These are phyloP conservation scores for Micrastur ruficollis DNA, from an alignment of 2,797 vertebrate genomes.

Conservation along the genomic window DNA sequence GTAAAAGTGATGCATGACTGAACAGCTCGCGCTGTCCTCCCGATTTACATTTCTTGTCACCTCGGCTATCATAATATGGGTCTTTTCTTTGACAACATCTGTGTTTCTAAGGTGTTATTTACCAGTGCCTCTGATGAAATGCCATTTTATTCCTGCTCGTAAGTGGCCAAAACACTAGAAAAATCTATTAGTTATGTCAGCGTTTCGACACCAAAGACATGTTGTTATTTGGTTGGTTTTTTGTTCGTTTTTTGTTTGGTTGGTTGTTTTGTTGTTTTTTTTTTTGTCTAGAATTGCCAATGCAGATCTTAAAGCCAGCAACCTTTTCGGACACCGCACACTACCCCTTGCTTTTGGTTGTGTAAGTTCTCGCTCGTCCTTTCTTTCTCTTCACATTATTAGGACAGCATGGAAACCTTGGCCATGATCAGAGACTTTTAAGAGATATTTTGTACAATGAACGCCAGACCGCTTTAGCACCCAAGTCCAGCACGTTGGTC, in stretches of 20 bases:
- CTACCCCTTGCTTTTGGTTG: constrained; percentile 92
- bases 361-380: constrained; percentile 80
- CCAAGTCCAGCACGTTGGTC: not conserved
- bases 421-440: not conserved
- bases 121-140: not conserved
- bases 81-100: constrained; percentile 1
- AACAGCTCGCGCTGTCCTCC: not conserved
- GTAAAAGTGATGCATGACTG: constrained; percentile 15
- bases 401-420: not conserved
- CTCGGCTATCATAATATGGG: not conserved
- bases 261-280: not conserved
- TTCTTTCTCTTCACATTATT: not conserved
- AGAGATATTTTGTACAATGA: not conserved
- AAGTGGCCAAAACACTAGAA: not conserved
- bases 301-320: constrained; percentile 94
- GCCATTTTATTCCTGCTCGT: not conserved
- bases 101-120: constrained; percentile 34
- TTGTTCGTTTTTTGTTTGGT: not conserved
- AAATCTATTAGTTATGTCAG: not conserved
- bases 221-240: not conserved
- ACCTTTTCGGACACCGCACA: constrained; percentile 82
- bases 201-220: not conserved
- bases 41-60: not conserved
- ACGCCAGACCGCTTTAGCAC: not conserved
- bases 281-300: constrained; percentile 79